A percentile compares a stretch with the other conserved stretches of the same genome.
Conservation (phyloP, 2,888 invertebrate species). For the Ptychoptera albimana region DNA sequence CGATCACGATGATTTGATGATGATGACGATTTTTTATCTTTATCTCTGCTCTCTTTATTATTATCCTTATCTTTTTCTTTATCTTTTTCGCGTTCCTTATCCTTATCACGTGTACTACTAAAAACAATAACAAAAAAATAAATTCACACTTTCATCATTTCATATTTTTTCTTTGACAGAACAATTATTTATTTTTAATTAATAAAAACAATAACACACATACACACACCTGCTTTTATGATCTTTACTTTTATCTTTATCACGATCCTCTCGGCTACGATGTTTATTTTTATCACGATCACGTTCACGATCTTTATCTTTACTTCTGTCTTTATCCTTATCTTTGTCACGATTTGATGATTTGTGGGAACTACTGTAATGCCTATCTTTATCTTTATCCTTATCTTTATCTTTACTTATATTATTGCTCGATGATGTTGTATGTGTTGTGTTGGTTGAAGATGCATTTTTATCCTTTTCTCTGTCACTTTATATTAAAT, state of each 20-base stretch:
- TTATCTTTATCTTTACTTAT: slow-evolving; percentile 31
- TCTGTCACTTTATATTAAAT: no score
- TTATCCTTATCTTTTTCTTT: slow-evolving; percentile 11
- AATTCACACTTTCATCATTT: no score
- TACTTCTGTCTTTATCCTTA: slow-evolving; percentile 29
- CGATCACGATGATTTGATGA: slow-evolving; percentile 21
- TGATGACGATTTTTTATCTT: slow-evolving; percentile 12
- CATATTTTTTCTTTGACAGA: no score
- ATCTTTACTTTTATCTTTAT: slow-evolving; percentile 26
- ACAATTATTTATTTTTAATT: not conserved
- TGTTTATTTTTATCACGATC: slow-evolving; percentile 23
- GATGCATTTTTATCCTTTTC: no score
- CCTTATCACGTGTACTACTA: slow-evolving; percentile 1
- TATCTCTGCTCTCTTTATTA: slow-evolving; percentile 16
- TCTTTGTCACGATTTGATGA: slow-evolving; percentile 34
- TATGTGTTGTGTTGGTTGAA: slow-evolving; percentile 11
- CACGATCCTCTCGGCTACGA: slow-evolving; percentile 24
- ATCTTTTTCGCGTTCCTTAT: not conserved
- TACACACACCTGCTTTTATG: slow-evolving; percentile 20
- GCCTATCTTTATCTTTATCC: slow-evolving; percentile 29
- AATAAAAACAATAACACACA: not conserved
- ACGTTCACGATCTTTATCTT: slow-evolving; percentile 19
- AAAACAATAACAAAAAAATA: not conserved
- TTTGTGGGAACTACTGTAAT: slow-evolving; percentile 39
- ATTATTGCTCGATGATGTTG: slow-evolving; percentile 16